phyloP scores from a whole-genome alignment of 2,888 invertebrate genomes.

The Platycnemis pennipes region DNA sequence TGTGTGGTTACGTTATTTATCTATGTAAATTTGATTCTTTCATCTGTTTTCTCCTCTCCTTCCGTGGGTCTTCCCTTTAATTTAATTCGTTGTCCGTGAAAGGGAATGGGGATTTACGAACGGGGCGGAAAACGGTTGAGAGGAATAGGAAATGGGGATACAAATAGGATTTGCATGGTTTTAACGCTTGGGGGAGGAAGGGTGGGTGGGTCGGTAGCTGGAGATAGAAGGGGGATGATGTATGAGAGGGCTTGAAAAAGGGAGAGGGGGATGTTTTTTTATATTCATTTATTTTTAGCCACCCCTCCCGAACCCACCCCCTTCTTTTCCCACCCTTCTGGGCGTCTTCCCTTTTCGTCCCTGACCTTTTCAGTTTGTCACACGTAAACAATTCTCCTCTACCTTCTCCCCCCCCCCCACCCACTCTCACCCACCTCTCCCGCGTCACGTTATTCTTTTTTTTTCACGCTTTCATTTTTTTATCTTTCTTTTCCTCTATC shows the following conservation, averaged over 20 bases:
- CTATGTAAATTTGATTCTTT: not conserved
- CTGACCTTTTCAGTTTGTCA: slow-evolving; percentile 12
- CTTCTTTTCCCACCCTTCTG: not conserved
- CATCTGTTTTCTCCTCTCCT: not conserved
- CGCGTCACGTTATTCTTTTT: not conserved
- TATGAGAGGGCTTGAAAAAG: no score
- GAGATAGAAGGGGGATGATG: no score
- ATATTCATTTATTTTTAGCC: not conserved
- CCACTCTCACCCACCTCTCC: not conserved
- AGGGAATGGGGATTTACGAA: no score
- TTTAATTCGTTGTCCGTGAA: not conserved
- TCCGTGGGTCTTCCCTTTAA: not conserved
- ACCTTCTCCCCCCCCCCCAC: not conserved
- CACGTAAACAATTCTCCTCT: not conserved
- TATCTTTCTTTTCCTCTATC: not conserved
- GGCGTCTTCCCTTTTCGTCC: not conserved
- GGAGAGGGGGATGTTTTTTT: no score
- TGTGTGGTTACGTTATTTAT: no score
- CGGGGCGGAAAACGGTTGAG: no score
- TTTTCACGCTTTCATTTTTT: not conserved
- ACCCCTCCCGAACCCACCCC: no score
- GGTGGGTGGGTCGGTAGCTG: no score
- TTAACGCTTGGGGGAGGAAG: no score
- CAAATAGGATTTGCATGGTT: not conserved
- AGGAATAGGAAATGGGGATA: not conserved